Evolutionary conservation across 1,140 invertebrate species (phyloP), one percentile per base, ranked within the genome.

Genomic region (Anadara kagoshimensis): DNA sequence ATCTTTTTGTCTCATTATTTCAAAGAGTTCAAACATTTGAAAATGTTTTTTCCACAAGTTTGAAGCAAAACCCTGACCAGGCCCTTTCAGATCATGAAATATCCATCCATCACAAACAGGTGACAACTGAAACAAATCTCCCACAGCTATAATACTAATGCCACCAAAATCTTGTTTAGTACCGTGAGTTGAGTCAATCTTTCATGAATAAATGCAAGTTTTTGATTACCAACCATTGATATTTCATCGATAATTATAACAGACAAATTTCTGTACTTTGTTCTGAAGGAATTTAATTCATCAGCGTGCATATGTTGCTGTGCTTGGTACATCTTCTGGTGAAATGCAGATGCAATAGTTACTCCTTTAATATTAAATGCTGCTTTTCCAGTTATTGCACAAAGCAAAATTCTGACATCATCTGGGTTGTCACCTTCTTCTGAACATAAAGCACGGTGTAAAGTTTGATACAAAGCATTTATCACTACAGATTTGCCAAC

Each of bases 1-100:
- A 69, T 82, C 74, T 73, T 69, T 80, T 54, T 80, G 75, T 76
- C 78, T 65, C 78, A 80, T 82, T 54, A 82, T 80, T 22, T 76
- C 51, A 63, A 14, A 68, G 10, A 82, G 41, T 49, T 82, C 75
- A 69, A 49, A 75, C 70, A 82, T 71, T 22, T 22, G 2, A 73
- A 82, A 78, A 22, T 58, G 10, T 1, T 78, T 61, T 45, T 72
- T 56, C 78, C 78, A 82, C 16, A 80, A 26, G 29, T 76, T 78
- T 26, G 70, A 56, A 45, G 73, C 78, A 61, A 82, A 56, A 24
- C 53, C 43, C 22, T 41, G 45, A 72, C 59, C 66, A 12, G 43
- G 57, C 26, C 68, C 24, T 7, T 61, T 54, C 10, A 68, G 10
- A 56, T 78, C 63, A 18, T 73, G 14, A 63, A 80, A 80, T 51